phyloP scores from a whole-genome alignment of 2,888 invertebrate species.

The Mycogona germanica region DNA sequence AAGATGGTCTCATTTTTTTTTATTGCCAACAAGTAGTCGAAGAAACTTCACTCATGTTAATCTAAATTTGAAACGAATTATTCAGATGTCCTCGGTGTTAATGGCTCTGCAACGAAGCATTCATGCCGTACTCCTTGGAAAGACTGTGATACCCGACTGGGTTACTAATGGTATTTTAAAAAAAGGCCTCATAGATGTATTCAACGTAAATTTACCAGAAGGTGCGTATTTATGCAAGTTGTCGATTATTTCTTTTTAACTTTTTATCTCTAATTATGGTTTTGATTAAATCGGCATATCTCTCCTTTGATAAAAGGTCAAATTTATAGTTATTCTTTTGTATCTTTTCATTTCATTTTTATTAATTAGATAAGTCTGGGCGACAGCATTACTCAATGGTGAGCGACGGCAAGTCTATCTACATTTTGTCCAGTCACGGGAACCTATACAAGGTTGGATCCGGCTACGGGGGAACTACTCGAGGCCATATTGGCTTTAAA shows the following conservation, averaged over 20 bases:
- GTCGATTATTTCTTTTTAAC: too few species aligned
- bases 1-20: conserved; percentile 12
- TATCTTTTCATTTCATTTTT: not conserved
- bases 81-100: conserved; percentile 68
- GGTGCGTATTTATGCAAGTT: not conserved
- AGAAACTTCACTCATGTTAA: too few species aligned
- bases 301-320: too few species aligned
- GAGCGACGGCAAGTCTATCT: conserved; percentile 82
- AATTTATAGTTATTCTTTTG: too few species aligned
- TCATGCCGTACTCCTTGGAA: conserved; percentile 73
- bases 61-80: not conserved
- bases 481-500: conserved; percentile 75
- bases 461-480: conserved; percentile 83
- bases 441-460: conserved; percentile 88
- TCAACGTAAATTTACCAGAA: conserved; percentile 23
- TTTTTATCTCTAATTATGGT: too few species aligned
- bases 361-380: conserved; percentile 6
- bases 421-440: conserved; percentile 60
- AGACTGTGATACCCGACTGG: conserved; percentile 74
- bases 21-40: conserved; percentile 14
- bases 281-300: too few species aligned
- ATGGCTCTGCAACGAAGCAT: conserved; percentile 77
- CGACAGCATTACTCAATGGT: conserved; percentile 42
- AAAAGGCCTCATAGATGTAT: conserved; percentile 29
- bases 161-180: conserved; percentile 74